These are phyloP conservation scores for Eubucco bourcierii DNA, from an alignment of 2,113 vertebrate species.

Conservation along the genomic window DNA sequence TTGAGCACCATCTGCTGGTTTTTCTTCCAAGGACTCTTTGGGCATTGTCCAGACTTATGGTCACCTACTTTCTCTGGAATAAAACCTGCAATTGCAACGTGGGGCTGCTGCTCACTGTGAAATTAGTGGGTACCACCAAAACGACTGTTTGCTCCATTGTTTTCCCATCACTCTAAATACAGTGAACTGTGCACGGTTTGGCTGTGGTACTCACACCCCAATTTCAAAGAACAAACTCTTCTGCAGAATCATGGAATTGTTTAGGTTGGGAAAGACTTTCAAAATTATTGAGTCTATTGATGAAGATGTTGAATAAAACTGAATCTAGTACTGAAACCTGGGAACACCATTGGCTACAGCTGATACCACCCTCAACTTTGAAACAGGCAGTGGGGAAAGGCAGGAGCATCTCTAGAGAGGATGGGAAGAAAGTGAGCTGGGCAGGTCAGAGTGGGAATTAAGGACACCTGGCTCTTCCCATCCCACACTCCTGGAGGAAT, in stretches of 20 bases:
- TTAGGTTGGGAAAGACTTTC: not conserved
- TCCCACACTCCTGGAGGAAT: not conserved
- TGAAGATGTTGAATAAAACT: no score
- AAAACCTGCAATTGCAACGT: not conserved
- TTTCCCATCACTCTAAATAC: not conserved
- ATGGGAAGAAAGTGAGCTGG: not conserved
- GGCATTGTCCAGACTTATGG: not conserved
- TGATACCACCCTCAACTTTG: not conserved
- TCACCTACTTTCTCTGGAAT: not conserved
- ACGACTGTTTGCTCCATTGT: rapidly evolving
- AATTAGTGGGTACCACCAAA: not conserved
- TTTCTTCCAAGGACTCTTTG: not conserved
- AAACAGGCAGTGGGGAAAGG: not conserved
- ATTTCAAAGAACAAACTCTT: not conserved
- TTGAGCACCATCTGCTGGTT: conserved; percentile 55
- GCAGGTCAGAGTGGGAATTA: not conserved
- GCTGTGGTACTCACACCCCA: not conserved
- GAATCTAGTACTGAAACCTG: no score
- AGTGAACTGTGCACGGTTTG: rapidly evolving
- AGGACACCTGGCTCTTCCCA: not conserved
- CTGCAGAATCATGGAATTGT: not conserved
- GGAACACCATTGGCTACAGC: no score
- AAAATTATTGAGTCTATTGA: not conserved
- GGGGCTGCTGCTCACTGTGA: not conserved
- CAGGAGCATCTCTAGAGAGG: not conserved